Evolutionary conservation across 2,888 invertebrate species (phyloP).

Genomic region (Julus scandinavius): DNA sequence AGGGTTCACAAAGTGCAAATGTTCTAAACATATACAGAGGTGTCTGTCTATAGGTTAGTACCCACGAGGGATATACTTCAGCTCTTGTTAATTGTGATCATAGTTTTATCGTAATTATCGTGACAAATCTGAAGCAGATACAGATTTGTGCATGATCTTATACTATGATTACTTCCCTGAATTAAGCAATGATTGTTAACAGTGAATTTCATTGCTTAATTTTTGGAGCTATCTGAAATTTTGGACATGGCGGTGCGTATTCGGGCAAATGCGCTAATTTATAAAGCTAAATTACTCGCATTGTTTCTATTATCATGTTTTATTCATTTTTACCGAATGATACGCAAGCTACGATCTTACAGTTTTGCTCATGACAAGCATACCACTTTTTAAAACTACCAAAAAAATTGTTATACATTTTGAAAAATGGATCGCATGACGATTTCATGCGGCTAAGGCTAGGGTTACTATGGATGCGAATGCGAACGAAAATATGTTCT

Average conservation of each 20-base stretch:
- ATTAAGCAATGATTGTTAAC: no score
- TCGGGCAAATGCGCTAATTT: background rate
- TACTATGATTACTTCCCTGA: no score
- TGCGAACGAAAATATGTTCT: no score
- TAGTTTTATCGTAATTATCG: background rate
- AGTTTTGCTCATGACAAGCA: background rate
- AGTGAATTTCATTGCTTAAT: no score
- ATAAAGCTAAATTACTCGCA: background rate
- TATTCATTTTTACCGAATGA: background rate
- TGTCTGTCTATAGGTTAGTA: no score
- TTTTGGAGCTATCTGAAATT: background rate
- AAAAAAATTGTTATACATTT: no score
- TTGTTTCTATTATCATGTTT: background rate
- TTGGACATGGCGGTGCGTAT: background rate
- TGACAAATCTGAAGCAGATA: no score
- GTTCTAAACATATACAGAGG: no score
- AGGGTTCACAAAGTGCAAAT: constrained; percentile 6
- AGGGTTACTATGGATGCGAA: no score
- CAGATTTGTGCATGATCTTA: background rate
- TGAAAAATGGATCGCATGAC: no score
- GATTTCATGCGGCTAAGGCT: no score
- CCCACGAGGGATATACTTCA: no score
- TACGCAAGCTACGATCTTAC: background rate
- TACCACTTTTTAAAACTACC: background rate
- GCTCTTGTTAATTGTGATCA: background rate